Conservation (phyloP, 2,113 vertebrate species). For the Tylochromis polylepis region DNA sequence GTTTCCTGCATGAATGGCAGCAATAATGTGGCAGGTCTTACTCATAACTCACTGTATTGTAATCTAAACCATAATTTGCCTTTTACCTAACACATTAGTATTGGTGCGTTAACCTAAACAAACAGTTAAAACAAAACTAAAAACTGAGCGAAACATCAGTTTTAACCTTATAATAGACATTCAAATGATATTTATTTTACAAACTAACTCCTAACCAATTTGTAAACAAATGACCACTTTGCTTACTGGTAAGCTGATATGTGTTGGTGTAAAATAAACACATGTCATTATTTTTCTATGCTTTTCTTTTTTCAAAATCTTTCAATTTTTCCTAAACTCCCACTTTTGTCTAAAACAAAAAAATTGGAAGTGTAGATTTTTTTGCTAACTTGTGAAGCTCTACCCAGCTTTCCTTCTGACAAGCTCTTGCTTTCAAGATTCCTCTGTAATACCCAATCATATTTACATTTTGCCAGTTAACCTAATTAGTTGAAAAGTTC, state of each 20-base stretch:
- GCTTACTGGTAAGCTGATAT: not conserved
- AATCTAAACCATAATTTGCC: not conserved
- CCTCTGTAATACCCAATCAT: not conserved
- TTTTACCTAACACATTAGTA: not conserved
- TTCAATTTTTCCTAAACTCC: not conserved
- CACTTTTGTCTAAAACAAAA: not conserved
- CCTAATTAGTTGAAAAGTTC: not conserved
- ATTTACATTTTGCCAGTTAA: not conserved
- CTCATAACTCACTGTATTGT: not conserved
- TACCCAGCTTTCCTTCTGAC: not conserved
- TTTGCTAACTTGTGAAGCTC: not conserved
- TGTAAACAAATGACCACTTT: not conserved
- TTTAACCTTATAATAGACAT: not conserved
- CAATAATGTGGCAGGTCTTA: not conserved
- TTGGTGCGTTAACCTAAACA: not conserved
- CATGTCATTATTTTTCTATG: not conserved
- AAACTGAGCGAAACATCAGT: not conserved
- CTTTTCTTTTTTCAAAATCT: not conserved
- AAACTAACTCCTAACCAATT: not conserved
- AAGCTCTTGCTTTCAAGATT: not conserved
- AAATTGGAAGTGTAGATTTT: not conserved
- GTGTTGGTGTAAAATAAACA: not conserved
- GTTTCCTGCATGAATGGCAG: not conserved
- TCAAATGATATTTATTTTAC: not conserved
- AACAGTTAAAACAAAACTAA: not conserved